Base-by-base conservation (phyloP, 2,113 vertebrate genomes). In the Pan paniscus region DNA sequence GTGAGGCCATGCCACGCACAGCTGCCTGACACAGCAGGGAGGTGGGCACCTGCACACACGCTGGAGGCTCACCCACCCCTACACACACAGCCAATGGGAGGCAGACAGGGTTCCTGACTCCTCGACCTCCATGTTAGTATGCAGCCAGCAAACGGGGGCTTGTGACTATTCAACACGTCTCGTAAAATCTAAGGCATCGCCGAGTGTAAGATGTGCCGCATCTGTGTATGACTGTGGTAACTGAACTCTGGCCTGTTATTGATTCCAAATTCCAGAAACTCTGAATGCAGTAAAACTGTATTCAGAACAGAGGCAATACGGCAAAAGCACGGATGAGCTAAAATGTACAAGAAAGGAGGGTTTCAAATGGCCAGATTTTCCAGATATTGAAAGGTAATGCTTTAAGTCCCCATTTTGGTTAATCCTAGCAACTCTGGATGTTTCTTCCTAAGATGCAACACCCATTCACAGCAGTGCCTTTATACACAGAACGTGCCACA, bases 131-230 rank as follows among this genome's bases (percentile, higher is more conserved):
- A 46, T 14, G 16, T 38, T 30, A 7, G 13, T 0, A 5, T 59
- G 73, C 5, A 22, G 40, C 18, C 38, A 23, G 46, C 20, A 10
- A 18, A 40, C 5, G 0, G 13, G 20, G 57, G 30, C 52, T 92
- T 27, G 5, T 12, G 9, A 22, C 25, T 3, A n/a, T 0, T 5
- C 16, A 22, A 40, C 43, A 7, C 3, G 20, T 18, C 32, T 20
- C 22, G 27, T 14, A 8, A 55, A 55, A 82, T 27, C 4, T 10
- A 52, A 70, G 25, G 22, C 1, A 6, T 9, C 64, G 9, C 43
- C 17, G 23, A 3, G n/a, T 16, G 3, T 27, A 52, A 52, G 35
- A 38, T 7, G 5, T 14, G 8, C 25, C 1, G 4, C 8, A n/a
- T 59, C 30, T 46, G 32, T 32, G 38, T 8, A 16, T 20, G 12